phyloP scores from a whole-genome alignment of 2,113 vertebrate genomes.

The Megaleporinus macrocephalus region DNA sequence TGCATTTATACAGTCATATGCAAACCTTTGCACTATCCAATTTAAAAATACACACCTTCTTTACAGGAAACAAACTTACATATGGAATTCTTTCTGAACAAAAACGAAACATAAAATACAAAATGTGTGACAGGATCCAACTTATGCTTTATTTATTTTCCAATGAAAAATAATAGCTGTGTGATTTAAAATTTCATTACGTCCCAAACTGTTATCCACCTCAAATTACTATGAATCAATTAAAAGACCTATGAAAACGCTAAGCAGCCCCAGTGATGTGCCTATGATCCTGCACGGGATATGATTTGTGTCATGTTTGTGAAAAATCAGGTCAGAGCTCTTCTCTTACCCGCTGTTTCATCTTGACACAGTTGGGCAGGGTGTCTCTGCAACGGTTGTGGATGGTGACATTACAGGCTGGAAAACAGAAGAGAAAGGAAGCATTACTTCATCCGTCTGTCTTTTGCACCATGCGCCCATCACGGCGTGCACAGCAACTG shows the following conservation, averaged over 20 bases:
- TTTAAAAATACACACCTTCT: no score
- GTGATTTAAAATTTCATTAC: no score
- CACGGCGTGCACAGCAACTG: not conserved
- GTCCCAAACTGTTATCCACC: not conserved
- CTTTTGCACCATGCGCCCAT: not conserved
- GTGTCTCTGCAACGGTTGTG: conserved; percentile 95
- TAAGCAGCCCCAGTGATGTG: not conserved
- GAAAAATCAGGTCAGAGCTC: not conserved
- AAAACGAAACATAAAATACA: no score
- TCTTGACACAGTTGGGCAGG: conserved; percentile 90
- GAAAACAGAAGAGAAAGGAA: conserved; percentile 38
- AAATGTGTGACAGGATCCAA: no score
- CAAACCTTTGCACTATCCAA: no score
- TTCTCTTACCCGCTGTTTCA: conserved; percentile 90
- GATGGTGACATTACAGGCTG: conserved; percentile 93
- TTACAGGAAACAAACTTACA: no score
- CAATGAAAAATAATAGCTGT: no score
- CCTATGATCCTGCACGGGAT: not conserved
- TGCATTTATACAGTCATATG: no score
- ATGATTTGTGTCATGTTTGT: not conserved
- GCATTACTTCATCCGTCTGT: conserved; percentile 25
- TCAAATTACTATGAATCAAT: not conserved
- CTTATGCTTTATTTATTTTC: no score
- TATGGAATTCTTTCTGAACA: no score
- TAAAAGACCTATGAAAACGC: not conserved